phyloP scores from a whole-genome alignment of 2,888 invertebrate genomes.

The Drosophila meridiana region DNA sequence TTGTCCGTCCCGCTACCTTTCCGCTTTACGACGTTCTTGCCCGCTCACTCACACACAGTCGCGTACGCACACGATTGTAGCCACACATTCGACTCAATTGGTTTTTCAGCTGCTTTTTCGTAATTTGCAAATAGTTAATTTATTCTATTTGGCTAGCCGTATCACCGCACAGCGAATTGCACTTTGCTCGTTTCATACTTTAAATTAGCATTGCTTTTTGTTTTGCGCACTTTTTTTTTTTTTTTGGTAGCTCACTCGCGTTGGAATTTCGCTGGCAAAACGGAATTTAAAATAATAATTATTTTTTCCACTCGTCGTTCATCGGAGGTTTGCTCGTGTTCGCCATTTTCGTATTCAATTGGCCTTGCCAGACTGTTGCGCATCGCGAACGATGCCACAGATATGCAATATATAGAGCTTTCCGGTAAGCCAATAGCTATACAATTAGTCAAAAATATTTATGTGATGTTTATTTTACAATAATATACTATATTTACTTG shows the following conservation, averaged over 20 bases:
- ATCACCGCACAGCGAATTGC: conserved; percentile 49
- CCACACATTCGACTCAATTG: conserved; percentile 62
- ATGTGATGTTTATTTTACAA: neutral
- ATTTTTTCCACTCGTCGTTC: conserved; percentile 83
- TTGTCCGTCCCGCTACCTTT: conserved; percentile 53
- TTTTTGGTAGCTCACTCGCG: conserved; percentile 56
- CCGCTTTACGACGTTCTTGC: conserved; percentile 37
- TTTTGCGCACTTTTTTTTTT: conserved; percentile 54
- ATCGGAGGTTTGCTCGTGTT: conserved; percentile 80
- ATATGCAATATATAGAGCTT: neutral
- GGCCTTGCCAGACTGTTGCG: conserved; percentile 59
- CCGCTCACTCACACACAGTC: conserved; percentile 45
- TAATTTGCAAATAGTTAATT: conserved; percentile 74
- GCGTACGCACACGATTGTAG: conserved; percentile 57
- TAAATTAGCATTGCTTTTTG: conserved; percentile 34
- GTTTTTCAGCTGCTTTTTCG: conserved; percentile 68
- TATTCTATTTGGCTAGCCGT: conserved; percentile 61
- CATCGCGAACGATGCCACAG: conserved; percentile 12
- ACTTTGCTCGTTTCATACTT: conserved; percentile 62
- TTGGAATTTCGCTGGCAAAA: conserved; percentile 83
- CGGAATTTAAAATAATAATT: conserved; percentile 84
- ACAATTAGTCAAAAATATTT: neutral
- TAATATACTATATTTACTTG: neutral
- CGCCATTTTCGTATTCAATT: conserved; percentile 75
- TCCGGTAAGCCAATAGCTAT: neutral